Evolutionary conservation across 64 coral and sea anemone genomes (phyloP).

Genomic region (Trachythela sp.): DNA sequence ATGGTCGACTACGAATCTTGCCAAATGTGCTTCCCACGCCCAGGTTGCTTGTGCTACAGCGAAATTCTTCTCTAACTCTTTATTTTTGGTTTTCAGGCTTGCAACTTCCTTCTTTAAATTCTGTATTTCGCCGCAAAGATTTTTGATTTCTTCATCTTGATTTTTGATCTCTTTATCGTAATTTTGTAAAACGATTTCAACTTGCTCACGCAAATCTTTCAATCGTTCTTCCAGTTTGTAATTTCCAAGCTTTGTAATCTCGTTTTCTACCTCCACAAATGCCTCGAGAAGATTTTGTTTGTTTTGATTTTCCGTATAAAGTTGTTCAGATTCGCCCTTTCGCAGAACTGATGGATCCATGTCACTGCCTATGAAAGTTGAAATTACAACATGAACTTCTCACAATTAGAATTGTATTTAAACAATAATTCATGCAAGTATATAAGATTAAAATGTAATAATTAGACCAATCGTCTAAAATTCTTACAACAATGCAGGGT

Average conservation of each 20-base stretch:
- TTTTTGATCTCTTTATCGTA: background rate
- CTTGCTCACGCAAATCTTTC: background rate
- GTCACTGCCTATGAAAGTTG: no score
- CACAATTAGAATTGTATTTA: no score
- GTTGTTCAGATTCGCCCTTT: no score
- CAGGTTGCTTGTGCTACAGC: background rate
- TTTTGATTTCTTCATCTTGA: background rate
- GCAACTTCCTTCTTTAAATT: background rate
- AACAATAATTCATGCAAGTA: no score
- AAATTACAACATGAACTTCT: no score
- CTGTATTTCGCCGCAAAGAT: background rate
- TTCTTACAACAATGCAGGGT: no score
- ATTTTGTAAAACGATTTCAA: background rate
- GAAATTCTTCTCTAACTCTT: background rate
- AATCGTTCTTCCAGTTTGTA: background rate
- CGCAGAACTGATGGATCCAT: no score
- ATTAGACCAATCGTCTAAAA: no score
- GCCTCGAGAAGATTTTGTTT: no score
- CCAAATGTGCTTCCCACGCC: background rate
- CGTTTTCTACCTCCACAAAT: no score
- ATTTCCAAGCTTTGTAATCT: background rate
- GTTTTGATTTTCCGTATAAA: no score
- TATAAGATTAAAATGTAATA: no score
- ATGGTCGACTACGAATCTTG: background rate
- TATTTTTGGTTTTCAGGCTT: background rate